Conservation (phyloP, 2,797 vertebrate genomes). For the Masticophis lateralis region DNA sequence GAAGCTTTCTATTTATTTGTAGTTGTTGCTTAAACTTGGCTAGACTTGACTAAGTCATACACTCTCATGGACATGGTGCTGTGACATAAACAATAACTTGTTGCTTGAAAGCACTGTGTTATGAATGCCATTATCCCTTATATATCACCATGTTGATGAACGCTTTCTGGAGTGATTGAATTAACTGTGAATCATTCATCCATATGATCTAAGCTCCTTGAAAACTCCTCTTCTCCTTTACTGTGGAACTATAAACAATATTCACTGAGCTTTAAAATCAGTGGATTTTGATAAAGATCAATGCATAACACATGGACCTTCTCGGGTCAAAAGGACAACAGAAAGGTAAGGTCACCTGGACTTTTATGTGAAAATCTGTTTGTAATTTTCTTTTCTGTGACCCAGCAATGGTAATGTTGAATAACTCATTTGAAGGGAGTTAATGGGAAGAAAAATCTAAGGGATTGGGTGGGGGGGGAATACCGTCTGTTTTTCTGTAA, state of each 20-base stretch:
- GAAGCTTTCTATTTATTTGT: neutral
- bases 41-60: neutral
- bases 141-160: slow-evolving; percentile 57
- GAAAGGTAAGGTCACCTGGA: slow-evolving; percentile 32
- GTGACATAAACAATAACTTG: slow-evolving; percentile 32
- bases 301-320: slow-evolving; percentile 35
- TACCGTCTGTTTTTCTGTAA: neutral
- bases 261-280: slow-evolving; percentile 37
- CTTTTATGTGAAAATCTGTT: slow-evolving; percentile 17
- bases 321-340: slow-evolving; percentile 31
- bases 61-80: neutral
- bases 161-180: slow-evolving; percentile 51
- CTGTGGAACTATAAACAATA: slow-evolving; percentile 40
- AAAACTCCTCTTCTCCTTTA: slow-evolving; percentile 47
- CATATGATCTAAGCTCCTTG: slow-evolving; percentile 55
- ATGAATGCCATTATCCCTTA: slow-evolving; percentile 53
- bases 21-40: neutral
- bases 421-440: neutral
- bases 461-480: neutral
- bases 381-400: neutral
- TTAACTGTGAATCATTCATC: slow-evolving; percentile 54
- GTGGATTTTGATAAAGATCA: slow-evolving; percentile 21
- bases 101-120: slow-evolving; percentile 53
- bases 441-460: neutral
- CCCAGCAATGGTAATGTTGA: neutral